Base-by-base conservation (phyloP, 2,888 invertebrate species). In the Chironomus riparius region DNA sequence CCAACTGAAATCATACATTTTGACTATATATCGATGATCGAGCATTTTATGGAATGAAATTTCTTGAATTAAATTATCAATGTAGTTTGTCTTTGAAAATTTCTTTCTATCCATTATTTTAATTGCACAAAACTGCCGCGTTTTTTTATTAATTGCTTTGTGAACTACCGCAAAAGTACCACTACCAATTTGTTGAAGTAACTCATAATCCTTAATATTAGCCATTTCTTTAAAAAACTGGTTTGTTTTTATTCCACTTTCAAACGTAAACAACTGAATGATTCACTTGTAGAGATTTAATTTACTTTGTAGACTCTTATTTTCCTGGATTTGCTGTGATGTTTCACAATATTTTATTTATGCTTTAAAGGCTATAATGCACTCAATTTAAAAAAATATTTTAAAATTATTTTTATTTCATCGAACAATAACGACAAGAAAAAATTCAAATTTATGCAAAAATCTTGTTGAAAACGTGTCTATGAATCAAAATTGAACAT, bases 151-250 rank as follows among this genome's bases (percentile, higher is more conserved):
- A n/a, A 87, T 87, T 0, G 93, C 94, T 84, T 93, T 93, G 82
- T 91, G 94, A 0, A 95, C 95, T 0, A 90, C 90, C 0, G 94
- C 92, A 84, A 93, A 95, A 79, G 92, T 92, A 2, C 95, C 95
- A 18, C 88, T 87, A 0, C 95, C 95, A 10, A 95, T 86, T 83
- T 90, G 91, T 79, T 91, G 91, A 3, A 90, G 86, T 70, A 92
- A 86, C 18, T 90, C 87, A 80, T 90, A 92, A 68, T 91, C 91
- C 70, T 88, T 88, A 78, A 91, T 86, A 77, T 86, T 86, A 2
- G 89, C 68, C 74, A 74, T 74, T 3, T 28, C 28, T 38, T 38
- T 38, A 38, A 12, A 68, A n/a, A 38, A 68, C 6, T 6, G 47
- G 15, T 10, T 15, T 38, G 13, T 13, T n/a, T 15, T 15, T 10